Evolutionary conservation across 2,888 invertebrate species (phyloP).

Genomic region (Agrilus biguttatus): DNA sequence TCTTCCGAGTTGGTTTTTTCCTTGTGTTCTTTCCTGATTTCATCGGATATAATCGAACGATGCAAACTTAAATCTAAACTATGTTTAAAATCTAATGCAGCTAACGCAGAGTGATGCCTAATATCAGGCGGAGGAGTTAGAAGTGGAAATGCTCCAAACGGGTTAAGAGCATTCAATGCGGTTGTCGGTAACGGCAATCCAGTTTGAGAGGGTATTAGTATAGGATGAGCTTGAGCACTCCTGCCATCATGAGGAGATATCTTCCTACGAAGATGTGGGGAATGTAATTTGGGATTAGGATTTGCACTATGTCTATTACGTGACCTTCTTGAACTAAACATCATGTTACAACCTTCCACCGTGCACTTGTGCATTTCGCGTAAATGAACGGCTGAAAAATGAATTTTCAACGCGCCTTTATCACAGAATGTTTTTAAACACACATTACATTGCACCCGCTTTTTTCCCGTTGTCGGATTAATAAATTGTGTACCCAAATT

Average conservation of each 20-base stretch:
- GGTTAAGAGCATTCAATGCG: slow-evolving; percentile 54
- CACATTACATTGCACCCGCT: slow-evolving; percentile 94
- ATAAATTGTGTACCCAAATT: slow-evolving; percentile 82
- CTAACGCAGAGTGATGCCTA: slow-evolving; percentile 41
- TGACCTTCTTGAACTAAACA: slow-evolving; percentile 94
- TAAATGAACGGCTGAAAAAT: slow-evolving; percentile 96
- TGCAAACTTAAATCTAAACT: slow-evolving; percentile 42
- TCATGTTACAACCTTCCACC: slow-evolving; percentile 97
- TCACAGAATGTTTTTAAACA: slow-evolving; percentile 99
- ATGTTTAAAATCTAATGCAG: slow-evolving; percentile 50
- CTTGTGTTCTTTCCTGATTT: slow-evolving; percentile 17
- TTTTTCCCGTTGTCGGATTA: slow-evolving; percentile 87
- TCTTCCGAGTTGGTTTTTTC: slow-evolving; percentile 23
- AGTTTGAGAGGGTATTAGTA: slow-evolving; percentile 60
- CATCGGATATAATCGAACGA: slow-evolving; percentile 31
- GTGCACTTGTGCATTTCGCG: slow-evolving; percentile 99
- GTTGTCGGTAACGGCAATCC: slow-evolving; percentile 48
- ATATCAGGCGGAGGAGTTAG: slow-evolving; percentile 55
- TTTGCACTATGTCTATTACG: slow-evolving; percentile 95
- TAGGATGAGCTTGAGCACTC: slow-evolving; percentile 72
- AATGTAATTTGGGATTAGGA: slow-evolving; percentile 95
- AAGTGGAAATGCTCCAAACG: slow-evolving; percentile 66
- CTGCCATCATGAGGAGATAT: slow-evolving; percentile 89
- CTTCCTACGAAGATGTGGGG: slow-evolving; percentile 84
- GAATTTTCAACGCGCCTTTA: slow-evolving; percentile 98